Conservation (phyloP, 2,888 invertebrate species). For the Junonia oenone region DNA sequence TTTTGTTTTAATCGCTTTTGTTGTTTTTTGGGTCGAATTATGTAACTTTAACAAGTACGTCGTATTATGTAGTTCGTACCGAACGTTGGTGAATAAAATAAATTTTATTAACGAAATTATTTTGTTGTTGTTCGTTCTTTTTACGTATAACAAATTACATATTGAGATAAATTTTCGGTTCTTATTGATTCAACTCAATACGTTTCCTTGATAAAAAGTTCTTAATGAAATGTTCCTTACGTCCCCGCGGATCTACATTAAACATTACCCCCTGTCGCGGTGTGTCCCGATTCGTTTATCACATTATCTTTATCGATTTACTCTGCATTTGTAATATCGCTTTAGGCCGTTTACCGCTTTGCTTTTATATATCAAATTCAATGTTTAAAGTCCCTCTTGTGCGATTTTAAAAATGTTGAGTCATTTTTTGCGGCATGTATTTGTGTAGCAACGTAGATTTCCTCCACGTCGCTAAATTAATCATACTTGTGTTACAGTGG, state of each 20-base stretch:
- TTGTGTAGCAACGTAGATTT: conserved; percentile 43
- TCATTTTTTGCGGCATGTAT: conserved; percentile 32
- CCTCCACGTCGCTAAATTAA: conserved; percentile 53
- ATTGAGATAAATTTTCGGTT: conserved; percentile 27
- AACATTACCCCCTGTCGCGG: conserved; percentile 66
- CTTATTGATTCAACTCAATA: conserved; percentile 29
- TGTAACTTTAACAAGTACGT: not conserved
- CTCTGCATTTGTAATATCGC: conserved; percentile 55
- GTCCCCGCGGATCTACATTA: conserved; percentile 52
- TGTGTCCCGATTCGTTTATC: conserved; percentile 61
- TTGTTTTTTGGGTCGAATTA: not conserved
- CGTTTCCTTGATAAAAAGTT: conserved; percentile 46
- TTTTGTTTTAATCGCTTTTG: too few relatives aligned
- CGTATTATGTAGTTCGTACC: not conserved
- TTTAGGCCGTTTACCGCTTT: conserved; percentile 27
- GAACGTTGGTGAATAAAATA: not conserved
- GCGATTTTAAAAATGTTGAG: conserved; percentile 28
- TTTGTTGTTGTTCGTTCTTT: conserved; percentile 4
- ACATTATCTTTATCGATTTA: conserved; percentile 58
- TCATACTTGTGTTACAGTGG: conserved; percentile 47
- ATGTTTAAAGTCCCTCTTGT: not conserved
- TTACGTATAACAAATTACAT: conserved; percentile 25
- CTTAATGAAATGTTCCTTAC: conserved; percentile 51
- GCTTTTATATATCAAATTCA: not conserved
- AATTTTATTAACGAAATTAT: not conserved